Evolutionary conservation across 2,797 vertebrate species (phyloP).

Genomic region (Perodicticus potto): DNA sequence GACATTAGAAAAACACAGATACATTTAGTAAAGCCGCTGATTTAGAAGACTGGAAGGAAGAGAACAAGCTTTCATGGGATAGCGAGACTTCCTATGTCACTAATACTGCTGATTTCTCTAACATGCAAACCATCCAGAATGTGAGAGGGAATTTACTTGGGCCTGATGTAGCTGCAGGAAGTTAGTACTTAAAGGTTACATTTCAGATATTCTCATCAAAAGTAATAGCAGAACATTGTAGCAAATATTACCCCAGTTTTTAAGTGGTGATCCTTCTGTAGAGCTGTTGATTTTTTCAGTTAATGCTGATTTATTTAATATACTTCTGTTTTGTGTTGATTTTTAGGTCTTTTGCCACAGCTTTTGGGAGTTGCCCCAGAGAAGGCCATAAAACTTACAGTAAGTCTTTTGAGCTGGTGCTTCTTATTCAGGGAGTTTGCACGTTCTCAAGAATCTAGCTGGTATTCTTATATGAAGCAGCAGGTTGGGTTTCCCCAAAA

Average conservation of each 20-base stretch:
- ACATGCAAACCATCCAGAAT: constrained; percentile 42
- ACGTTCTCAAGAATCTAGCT: background rate
- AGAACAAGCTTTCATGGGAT: background rate
- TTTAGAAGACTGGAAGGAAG: background rate
- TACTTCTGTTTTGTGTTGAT: constrained; percentile 90
- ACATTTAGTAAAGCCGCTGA: background rate
- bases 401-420: constrained; percentile 88
- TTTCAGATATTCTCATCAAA: constrained; percentile 92
- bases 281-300: constrained; percentile 86
- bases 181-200: constrained; percentile 89
- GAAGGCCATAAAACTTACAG: constrained; percentile 98
- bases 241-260: constrained; percentile 87
- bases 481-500: background rate
- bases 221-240: constrained; percentile 87
- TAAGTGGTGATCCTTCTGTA: constrained; percentile 85
- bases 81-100: constrained; percentile 54
- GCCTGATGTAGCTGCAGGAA: constrained; percentile 81
- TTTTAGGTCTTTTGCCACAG: constrained; percentile 96
- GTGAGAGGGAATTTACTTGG: constrained; percentile 77
- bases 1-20: background rate
- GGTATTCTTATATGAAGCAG: background rate
- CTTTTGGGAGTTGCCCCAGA: constrained; percentile 97
- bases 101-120: constrained; percentile 44
- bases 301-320: constrained; percentile 89
- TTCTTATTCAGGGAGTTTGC: constrained; percentile 32